Evolutionary conservation across 1,140 invertebrate genomes (phyloP).

Genomic region (Orius laevigatus): DNA sequence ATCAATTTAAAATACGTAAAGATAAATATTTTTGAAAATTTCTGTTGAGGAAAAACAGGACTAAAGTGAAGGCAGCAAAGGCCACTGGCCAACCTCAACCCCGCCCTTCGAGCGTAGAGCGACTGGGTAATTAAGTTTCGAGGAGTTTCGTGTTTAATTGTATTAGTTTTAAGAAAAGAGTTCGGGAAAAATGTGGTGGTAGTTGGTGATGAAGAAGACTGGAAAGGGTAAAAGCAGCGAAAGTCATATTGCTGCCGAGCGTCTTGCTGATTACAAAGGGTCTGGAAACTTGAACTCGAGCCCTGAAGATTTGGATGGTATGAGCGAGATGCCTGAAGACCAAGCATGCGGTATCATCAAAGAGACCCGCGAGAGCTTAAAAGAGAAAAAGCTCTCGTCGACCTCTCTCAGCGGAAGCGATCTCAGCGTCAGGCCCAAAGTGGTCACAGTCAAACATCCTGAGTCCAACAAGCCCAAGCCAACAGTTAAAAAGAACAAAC

Average conservation of each 20-base stretch:
- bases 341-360: constrained; percentile 12
- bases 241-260: constrained; percentile 26
- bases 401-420: constrained; percentile 49
- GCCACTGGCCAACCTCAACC: too few species aligned
- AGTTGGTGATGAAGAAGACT: constrained; percentile 16
- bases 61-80: too few species aligned
- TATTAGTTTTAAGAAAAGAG: too few species aligned
- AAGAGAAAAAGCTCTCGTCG: constrained; percentile 67
- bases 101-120: too few species aligned
- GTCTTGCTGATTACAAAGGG: constrained; percentile 27
- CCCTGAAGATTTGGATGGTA: constrained; percentile 2
- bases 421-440: constrained; percentile 51
- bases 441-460: constrained; percentile 85
- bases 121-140: too few species aligned
- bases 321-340: constrained; percentile 22
- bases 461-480: constrained; percentile 90
- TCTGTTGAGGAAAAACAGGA: too few species aligned
- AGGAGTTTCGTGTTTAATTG: too few species aligned
- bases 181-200: too few species aligned
- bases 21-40: too few species aligned
- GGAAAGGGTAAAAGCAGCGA: constrained; percentile 21
- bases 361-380: constrained; percentile 23
- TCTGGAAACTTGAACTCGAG: constrained; percentile 16
- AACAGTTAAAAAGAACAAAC: constrained; percentile 75
- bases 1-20: too few species aligned